A percentile compares a stretch with the other conserved stretches of the same genome.
Evolutionary conservation across 2,113 vertebrate genomes (phyloP).

Genomic region (Prionailurus bengalensis): DNA sequence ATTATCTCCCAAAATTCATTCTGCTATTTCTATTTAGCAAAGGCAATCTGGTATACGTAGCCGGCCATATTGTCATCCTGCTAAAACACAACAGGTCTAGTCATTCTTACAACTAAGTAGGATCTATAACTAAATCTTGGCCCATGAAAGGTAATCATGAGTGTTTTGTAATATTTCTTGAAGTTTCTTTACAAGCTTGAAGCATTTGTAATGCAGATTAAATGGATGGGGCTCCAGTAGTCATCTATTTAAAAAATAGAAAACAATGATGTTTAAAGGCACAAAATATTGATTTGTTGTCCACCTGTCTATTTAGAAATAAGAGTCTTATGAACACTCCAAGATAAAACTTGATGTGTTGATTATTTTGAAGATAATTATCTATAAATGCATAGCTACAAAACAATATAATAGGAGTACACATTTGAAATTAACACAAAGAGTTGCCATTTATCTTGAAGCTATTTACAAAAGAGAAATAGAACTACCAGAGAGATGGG

Average conservation of each 20-base stretch:
- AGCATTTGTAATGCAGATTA: not conserved
- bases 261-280: constrained; percentile 47
- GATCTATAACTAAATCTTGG: not conserved
- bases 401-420: not conserved
- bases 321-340: not conserved
- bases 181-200: not conserved
- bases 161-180: not conserved
- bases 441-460: constrained; percentile 57
- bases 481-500: not conserved
- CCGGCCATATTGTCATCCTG: not conserved
- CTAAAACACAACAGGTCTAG: not conserved
- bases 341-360: not conserved
- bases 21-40: not conserved
- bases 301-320: not conserved
- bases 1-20: not conserved
- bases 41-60: not conserved
- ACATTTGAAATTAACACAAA: not conserved
- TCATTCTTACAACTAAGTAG: not conserved
- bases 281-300: not conserved
- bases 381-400: not conserved
- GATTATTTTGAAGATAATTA: constrained; percentile 43
- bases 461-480: constrained; percentile 18
- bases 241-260: not conserved
- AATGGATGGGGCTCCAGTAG: not conserved
- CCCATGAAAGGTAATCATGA: not conserved